Evolutionary conservation across 2,888 invertebrate species (phyloP), one percentile per base, ranked within the genome.

Genomic region (Tryphoninae sp.): DNA sequence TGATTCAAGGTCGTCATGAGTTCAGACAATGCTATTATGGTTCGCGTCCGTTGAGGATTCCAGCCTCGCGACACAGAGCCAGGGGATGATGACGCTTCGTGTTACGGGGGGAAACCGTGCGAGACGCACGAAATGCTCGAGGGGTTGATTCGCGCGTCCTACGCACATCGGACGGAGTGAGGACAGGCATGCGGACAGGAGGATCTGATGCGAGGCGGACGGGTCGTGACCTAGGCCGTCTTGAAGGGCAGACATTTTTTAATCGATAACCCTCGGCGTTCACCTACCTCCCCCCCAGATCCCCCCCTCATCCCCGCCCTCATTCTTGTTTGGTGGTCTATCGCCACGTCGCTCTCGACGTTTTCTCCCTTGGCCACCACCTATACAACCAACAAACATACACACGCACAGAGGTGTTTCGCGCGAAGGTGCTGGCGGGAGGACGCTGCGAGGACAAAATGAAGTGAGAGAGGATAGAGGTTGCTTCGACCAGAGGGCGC

Each of bases 161-260:
- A 67, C 78, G 78, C 73, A 26, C 33, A 65, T 42, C 19, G 71
- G 19, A 68, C 33, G 65, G 55, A 53, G 65, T 51, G 67, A 59
- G 55, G 19, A 69, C 26, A 45, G 65, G 55, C 1, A 59, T 42
- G 67, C 55, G 55, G 16, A 69, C 45, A 45, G 69, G 68, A 67
- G 81, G 53, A 69, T 65, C 65, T 82, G 85, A 83, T 83, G 86
- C 85, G 89, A 90, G 89, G 90, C 88, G 89, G 86, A 90, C 90
- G 87, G 91, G 90, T 91, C 91, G 88, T 91, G 92, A 92, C 92
- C 92, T 92, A 92, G 91, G 91, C 90, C 89, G 90, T 90, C 91
- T 91, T 92, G 92, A 92, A 92, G 92, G 92, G 92, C 92, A 92
- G 91, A 91, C 91, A 91, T 91, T 91, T 92, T 92, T 92, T 90